phyloP scores from a whole-genome alignment of 2,797 vertebrate genomes.

The Anomalospiza imberbis region DNA sequence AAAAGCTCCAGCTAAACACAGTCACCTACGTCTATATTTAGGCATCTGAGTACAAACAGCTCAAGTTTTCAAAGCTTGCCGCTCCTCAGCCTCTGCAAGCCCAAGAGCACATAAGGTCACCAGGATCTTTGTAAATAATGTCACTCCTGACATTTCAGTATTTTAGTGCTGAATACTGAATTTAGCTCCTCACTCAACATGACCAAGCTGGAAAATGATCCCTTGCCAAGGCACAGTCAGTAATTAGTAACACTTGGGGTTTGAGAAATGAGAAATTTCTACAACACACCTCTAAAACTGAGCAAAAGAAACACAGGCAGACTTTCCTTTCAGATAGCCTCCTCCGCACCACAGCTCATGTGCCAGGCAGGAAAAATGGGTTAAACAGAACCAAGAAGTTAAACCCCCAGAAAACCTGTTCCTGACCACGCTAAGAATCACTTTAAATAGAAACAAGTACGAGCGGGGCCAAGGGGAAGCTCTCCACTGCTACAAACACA shows the following conservation, averaged over 20 bases:
- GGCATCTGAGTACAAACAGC: neutral
- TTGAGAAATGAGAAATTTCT: neutral
- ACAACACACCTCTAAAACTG: neutral
- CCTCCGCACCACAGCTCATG: accelerated
- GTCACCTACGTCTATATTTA: slow-evolving; percentile 34
- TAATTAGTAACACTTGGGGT: neutral
- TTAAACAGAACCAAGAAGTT: neutral
- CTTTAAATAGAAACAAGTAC: neutral
- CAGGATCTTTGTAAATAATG: neutral
- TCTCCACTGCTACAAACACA: neutral
- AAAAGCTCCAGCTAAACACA: slow-evolving; percentile 45
- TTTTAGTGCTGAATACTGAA: neutral
- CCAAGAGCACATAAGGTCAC: slow-evolving; percentile 36
- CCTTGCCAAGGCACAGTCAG: neutral
- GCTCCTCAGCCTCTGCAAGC: neutral
- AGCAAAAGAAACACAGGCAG: neutral
- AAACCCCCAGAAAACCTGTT: neutral
- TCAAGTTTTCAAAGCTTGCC: neutral
- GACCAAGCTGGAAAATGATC: neutral
- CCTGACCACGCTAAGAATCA: neutral
- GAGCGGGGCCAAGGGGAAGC: neutral
- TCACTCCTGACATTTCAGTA: neutral
- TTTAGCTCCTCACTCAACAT: neutral
- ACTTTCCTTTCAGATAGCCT: neutral
- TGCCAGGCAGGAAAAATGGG: neutral